These are phyloP conservation scores for Thamnophis elegans DNA, from an alignment of 2,797 vertebrate genomes.

Conservation along the genomic window DNA sequence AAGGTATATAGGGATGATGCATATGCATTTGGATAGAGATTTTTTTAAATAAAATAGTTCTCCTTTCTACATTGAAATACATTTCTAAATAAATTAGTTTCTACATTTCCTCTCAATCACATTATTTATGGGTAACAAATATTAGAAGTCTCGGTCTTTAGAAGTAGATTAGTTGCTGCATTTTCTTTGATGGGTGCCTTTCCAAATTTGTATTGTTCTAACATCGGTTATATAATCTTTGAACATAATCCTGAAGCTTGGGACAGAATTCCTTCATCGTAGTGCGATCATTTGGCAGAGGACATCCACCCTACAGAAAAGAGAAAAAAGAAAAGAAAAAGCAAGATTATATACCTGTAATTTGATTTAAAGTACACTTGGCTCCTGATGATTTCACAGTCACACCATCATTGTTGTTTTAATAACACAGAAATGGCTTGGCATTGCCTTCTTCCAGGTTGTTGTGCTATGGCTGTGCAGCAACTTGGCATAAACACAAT, in stretches of 20 bases:
- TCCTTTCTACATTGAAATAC: not conserved
- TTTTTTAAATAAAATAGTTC: not conserved
- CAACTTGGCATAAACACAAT: not conserved
- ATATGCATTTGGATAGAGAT: not conserved
- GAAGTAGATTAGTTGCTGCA: not conserved
- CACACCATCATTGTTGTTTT: not conserved
- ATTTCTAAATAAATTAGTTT: not conserved
- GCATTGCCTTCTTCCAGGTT: not conserved
- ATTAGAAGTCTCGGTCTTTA: not conserved
- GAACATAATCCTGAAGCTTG: not conserved
- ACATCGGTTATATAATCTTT: not conserved
- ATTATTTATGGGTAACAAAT: not conserved
- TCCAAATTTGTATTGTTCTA: not conserved
- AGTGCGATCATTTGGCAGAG: too few relatives aligned
- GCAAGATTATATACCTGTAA: not conserved
- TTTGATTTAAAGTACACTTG: not conserved
- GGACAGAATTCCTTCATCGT: not conserved
- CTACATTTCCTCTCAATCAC: not conserved
- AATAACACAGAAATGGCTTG: not conserved
- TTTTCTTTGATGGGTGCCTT: not conserved
- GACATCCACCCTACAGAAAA: not conserved
- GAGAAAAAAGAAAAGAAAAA: not conserved
- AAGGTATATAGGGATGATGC: not conserved
- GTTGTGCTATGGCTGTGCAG: not conserved
- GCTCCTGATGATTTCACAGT: not conserved